These are phyloP conservation scores for Melanerpes aurifrons DNA, from an alignment of 2,113 vertebrate species.

Conservation along the genomic window DNA sequence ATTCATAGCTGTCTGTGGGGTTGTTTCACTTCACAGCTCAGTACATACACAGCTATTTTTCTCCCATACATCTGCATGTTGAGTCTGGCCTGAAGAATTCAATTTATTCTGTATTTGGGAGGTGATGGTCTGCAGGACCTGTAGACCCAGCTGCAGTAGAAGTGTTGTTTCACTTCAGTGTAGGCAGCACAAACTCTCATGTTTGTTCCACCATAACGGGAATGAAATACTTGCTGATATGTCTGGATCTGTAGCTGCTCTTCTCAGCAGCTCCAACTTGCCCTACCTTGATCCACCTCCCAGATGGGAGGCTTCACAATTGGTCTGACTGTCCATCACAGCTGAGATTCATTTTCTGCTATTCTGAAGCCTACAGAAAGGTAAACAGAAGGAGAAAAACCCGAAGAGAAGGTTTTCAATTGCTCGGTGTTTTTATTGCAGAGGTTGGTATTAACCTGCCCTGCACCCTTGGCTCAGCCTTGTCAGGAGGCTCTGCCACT, in stretches of 20 bases:
- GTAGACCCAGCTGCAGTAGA: neutral
- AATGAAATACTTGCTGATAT: neutral
- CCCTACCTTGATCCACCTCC: neutral
- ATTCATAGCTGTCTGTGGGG: neutral
- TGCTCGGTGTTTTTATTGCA: neutral
- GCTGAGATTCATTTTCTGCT: neutral
- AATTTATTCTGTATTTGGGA: neutral
- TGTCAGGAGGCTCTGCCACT: neutral
- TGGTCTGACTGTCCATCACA: neutral
- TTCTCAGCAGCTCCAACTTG: neutral
- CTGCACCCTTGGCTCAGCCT: neutral
- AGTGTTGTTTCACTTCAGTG: neutral
- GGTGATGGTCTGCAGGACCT: neutral
- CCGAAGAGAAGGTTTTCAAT: neutral
- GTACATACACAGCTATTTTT: neutral
- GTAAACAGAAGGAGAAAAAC: neutral
- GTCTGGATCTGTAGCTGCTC: neutral
- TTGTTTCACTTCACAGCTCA: neutral
- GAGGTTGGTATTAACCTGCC: neutral
- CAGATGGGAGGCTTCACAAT: neutral
- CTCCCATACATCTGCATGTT: rapidly evolving
- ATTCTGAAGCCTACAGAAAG: neutral
- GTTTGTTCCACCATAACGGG: neutral
- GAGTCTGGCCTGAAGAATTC: neutral
- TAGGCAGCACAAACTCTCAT: neutral